These are phyloP conservation scores for Pristionchus fissidentatus DNA, from an alignment of 2,888 invertebrate species.

Conservation along the genomic window DNA sequence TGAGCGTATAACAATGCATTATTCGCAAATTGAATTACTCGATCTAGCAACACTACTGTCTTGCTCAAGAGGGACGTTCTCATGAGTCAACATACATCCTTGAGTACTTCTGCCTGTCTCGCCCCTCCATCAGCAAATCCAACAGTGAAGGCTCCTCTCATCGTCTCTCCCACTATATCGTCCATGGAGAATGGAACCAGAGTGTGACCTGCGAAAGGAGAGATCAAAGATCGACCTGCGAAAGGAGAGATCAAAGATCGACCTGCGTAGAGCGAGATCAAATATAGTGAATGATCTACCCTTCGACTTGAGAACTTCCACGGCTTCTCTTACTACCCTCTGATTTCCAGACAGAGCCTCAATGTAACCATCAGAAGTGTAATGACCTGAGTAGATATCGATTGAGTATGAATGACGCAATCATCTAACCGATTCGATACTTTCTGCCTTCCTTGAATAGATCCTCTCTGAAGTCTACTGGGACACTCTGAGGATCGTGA, in stretches of 20 bases:
- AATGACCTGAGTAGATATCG: background rate
- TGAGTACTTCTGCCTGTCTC: background rate
- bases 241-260: too few species aligned
- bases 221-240: too few species aligned
- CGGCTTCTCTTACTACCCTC: background rate
- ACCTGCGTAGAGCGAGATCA: too few species aligned
- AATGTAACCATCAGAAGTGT: constrained; percentile 24
- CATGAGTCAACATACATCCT: background rate
- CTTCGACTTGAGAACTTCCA: background rate
- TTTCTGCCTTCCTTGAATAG: background rate
- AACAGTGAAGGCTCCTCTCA: background rate
- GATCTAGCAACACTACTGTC: too few species aligned
- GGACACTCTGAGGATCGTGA: constrained; percentile 51
- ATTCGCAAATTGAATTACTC: too few species aligned
- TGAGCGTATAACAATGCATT: too few species aligned
- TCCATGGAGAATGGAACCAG: background rate
- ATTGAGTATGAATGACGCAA: background rate
- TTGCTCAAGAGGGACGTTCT: background rate
- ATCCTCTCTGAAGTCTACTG: constrained; percentile 51
- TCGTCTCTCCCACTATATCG: background rate
- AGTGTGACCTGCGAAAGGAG: constrained; percentile 1
- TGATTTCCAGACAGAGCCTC: constrained; percentile 1
- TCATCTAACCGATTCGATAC: background rate
- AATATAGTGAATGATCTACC: too few species aligned
- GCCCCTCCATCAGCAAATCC: background rate